These are phyloP conservation scores for Proisotoma minuta DNA, from an alignment of 2,888 invertebrate genomes.

Conservation along the genomic window DNA sequence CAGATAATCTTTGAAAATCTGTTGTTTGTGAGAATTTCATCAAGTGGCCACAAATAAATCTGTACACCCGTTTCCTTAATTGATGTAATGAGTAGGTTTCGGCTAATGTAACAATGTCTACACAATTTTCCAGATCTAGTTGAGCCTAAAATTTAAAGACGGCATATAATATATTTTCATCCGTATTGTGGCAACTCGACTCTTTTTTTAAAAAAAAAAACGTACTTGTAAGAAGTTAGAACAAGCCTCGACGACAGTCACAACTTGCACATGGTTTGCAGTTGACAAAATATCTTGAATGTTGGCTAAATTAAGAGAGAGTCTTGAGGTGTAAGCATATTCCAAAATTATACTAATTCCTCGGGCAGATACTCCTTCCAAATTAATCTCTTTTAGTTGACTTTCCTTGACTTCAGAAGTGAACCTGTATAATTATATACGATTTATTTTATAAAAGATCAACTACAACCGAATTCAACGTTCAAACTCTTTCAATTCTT, in stretches of 20 bases:
- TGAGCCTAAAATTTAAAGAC: slow-evolving; percentile 53
- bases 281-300: slow-evolving; percentile 66
- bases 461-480: no score
- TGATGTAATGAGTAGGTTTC: slow-evolving; percentile 63
- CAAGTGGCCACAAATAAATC: slow-evolving; percentile 63
- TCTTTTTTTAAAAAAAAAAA: no score
- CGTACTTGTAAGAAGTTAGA: slow-evolving; percentile 58
- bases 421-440: no score
- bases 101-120: slow-evolving; percentile 65
- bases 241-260: slow-evolving; percentile 64
- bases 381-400: slow-evolving; percentile 60
- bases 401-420: slow-evolving; percentile 64
- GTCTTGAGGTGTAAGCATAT: slow-evolving; percentile 65
- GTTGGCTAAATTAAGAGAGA: slow-evolving; percentile 60
- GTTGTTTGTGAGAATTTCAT: slow-evolving; percentile 58
- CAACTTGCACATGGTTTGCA: slow-evolving; percentile 64
- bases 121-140: slow-evolving; percentile 65
- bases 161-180: slow-evolving; percentile 4
- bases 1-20: slow-evolving; percentile 60
- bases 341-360: slow-evolving; percentile 63
- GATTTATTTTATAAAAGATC: no score
- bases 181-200: not conserved
- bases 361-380: slow-evolving; percentile 63
- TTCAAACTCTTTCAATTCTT: no score
- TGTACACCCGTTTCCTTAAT: slow-evolving; percentile 60